A percentile compares a stretch with the other conserved stretches of the same genome.
Evolutionary conservation across 1,140 invertebrate genomes (phyloP).

Genomic region (Cyclargus thomasi): DNA sequence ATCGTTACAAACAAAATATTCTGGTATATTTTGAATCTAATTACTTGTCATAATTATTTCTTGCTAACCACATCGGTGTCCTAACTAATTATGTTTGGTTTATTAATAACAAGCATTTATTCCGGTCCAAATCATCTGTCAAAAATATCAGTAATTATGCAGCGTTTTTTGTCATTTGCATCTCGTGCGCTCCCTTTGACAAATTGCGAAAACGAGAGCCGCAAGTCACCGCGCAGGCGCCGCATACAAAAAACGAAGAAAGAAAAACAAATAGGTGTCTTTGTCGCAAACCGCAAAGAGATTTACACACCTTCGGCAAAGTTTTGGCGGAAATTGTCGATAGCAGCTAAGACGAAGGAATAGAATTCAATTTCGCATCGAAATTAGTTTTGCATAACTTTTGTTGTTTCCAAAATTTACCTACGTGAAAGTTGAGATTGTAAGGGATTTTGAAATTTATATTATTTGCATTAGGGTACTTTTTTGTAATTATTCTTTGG

Average conservation of each 20-base stretch:
- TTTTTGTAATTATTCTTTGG: slow-evolving; percentile 16
- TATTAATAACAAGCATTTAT: slow-evolving; percentile 19
- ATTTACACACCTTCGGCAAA: slow-evolving; percentile 11
- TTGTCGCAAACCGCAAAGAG: slow-evolving; percentile 57
- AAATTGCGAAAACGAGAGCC: slow-evolving; percentile 38
- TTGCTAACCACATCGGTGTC: too few species aligned
- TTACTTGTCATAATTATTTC: too few species aligned
- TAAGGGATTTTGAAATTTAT: slow-evolving; percentile 1
- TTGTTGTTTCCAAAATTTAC: background rate
- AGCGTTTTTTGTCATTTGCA: slow-evolving; percentile 20
- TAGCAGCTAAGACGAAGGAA: slow-evolving; percentile 9
- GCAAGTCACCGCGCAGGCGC: slow-evolving; percentile 51
- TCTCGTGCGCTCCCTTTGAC: slow-evolving; percentile 30
- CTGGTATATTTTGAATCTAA: too few species aligned
- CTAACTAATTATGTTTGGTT: background rate
- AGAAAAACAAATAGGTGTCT: slow-evolving; percentile 38
- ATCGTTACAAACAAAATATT: too few species aligned
- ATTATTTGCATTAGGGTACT: background rate
- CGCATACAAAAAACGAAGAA: slow-evolving; percentile 32
- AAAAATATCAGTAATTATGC: slow-evolving; percentile 24
- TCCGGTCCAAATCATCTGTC: slow-evolving; percentile 25
- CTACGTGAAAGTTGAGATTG: background rate
- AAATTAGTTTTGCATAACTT: background rate
- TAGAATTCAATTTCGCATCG: slow-evolving; percentile 17
- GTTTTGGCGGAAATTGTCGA: background rate